Evolutionary conservation across 2,797 vertebrate genomes (phyloP).

Genomic region (Semaprochilodus insignis): DNA sequence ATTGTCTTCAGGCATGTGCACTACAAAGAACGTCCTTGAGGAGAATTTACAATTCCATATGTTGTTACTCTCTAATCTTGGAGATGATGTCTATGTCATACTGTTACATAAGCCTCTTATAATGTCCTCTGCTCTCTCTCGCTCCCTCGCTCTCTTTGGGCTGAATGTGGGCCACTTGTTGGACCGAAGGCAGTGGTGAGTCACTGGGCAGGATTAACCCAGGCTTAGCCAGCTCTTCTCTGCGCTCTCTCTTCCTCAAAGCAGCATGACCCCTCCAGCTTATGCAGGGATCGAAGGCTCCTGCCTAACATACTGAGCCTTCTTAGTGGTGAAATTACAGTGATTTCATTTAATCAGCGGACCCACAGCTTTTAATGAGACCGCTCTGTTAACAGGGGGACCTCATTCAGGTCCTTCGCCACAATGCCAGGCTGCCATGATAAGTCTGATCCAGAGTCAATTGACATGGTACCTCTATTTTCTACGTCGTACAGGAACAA

Average conservation of each 20-base stretch:
- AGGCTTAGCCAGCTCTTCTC: conserved; percentile 15
- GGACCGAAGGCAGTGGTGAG: conserved; percentile 5
- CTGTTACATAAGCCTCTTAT: conserved; percentile 33
- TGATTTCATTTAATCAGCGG: conserved; percentile 27
- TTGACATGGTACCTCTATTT: too few species aligned
- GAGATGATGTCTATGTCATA: conserved; percentile 18
- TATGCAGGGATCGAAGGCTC: conserved; percentile 1
- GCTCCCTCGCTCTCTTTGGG: conserved; percentile 11
- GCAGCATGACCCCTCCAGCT: neutral
- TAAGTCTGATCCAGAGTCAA: too few species aligned
- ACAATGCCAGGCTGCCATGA: neutral
- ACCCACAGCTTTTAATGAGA: conserved; percentile 16
- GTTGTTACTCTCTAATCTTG: neutral
- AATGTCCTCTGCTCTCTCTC: conserved; percentile 14
- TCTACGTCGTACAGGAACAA: too few species aligned
- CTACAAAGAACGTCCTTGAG: neutral
- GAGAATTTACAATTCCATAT: neutral
- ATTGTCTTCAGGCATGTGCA: neutral
- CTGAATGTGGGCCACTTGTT: conserved; percentile 11
- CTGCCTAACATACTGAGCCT: conserved; percentile 23
- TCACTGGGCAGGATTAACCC: conserved; percentile 8
- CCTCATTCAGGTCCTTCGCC: neutral
- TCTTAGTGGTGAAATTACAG: conserved; percentile 4
- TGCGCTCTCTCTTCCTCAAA: neutral
- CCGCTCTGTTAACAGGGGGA: conserved; percentile 3